Conservation (phyloP, 2,113 vertebrate species). For the Tetrax tetrax region DNA sequence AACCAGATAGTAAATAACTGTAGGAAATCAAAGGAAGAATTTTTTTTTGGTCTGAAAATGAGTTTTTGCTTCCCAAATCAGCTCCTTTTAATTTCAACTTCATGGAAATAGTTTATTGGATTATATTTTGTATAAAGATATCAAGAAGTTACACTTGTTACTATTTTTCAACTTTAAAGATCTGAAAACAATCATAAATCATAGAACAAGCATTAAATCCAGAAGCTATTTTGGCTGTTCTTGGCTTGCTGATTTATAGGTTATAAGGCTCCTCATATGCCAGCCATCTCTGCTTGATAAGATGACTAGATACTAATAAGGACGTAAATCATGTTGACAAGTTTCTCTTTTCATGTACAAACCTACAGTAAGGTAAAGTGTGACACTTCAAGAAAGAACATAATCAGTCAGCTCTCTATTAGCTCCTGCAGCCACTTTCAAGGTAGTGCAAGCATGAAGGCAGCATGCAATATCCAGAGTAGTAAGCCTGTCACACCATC, state of each 20-base stretch:
- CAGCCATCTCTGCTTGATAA: not conserved
- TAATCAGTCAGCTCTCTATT: not conserved
- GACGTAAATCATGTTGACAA: not conserved
- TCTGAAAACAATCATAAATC: not conserved
- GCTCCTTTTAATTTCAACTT: not conserved
- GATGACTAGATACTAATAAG: not conserved
- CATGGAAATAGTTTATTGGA: not conserved
- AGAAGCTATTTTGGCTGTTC: not conserved
- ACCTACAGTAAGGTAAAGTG: not conserved
- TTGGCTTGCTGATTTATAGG: not conserved
- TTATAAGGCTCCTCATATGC: not conserved
- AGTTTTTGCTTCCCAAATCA: not conserved
- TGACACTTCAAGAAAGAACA: not conserved
- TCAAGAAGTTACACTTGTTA: accelerated
- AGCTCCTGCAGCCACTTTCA: not conserved
- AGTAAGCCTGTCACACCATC: not conserved
- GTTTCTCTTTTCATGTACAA: not conserved
- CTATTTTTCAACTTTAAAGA: not conserved
- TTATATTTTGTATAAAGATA: not conserved
- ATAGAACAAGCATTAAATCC: not conserved
- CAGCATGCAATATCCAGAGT: no score
- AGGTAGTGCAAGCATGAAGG: not conserved
- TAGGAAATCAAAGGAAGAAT: not conserved
- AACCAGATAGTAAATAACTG: not conserved
- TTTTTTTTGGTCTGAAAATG: no score